Conservation (phyloP, 2,888 invertebrate species). For the Operophtera brumata region DNA sequence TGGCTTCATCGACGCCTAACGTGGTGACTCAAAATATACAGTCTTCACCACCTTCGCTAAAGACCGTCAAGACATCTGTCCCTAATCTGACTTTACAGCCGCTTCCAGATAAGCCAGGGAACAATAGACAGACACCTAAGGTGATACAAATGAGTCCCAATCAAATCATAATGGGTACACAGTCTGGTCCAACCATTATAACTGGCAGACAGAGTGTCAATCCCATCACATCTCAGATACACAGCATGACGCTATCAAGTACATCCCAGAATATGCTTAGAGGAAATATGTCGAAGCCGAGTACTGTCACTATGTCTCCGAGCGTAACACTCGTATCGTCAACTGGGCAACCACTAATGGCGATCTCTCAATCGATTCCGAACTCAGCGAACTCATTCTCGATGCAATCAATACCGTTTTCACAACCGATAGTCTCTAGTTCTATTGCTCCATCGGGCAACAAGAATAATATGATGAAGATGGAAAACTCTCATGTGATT, state of each 20-base stretch:
- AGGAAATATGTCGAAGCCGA: constrained; percentile 58
- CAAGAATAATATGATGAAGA: constrained; percentile 67
- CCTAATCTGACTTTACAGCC: constrained; percentile 76
- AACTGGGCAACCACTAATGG: constrained; percentile 74
- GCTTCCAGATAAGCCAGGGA: constrained; percentile 67
- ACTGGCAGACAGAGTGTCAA: constrained; percentile 68
- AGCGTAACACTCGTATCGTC: constrained; percentile 73
- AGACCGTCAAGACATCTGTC: constrained; percentile 64
- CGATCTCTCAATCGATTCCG: constrained; percentile 71
- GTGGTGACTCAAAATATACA: constrained; percentile 70
- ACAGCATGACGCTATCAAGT: constrained; percentile 66
- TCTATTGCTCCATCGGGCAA: constrained; percentile 67
- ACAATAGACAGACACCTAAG: constrained; percentile 68
- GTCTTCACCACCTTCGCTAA: constrained; percentile 64
- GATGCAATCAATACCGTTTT: constrained; percentile 71
- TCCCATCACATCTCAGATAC: constrained; percentile 75
- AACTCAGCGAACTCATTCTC: constrained; percentile 62
- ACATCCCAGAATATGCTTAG: constrained; percentile 63
- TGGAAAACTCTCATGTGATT: constrained; percentile 72
- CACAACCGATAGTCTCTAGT: constrained; percentile 75
- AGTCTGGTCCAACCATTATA: constrained; percentile 58
- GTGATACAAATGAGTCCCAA: constrained; percentile 70
- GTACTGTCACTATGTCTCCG: constrained; percentile 67
- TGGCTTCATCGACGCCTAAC: constrained; percentile 65
- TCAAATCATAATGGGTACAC: constrained; percentile 56